Evolutionary conservation across 2,797 vertebrate genomes (phyloP).

Genomic region (Austrolebias charrua): DNA sequence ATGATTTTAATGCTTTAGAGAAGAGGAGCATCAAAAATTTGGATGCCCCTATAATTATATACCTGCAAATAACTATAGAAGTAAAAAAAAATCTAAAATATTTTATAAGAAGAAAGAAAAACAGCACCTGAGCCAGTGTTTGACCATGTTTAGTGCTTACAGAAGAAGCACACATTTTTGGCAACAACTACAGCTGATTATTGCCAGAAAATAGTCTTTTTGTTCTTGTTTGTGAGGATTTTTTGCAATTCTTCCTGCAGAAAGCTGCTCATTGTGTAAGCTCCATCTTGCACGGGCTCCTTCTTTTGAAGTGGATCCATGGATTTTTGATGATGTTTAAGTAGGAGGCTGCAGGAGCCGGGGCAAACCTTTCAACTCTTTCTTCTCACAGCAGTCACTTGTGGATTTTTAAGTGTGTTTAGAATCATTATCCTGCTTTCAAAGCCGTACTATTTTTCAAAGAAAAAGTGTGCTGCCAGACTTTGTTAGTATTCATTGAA

Average conservation of each 20-base stretch:
- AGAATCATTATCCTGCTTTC: slow-evolving; percentile 1
- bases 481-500: neutral
- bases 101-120: neutral
- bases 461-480: too few species aligned
- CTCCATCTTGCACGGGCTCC: neutral
- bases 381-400: too few species aligned
- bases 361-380: too few species aligned
- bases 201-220: neutral
- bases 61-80: neutral
- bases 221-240: neutral
- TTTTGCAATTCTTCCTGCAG: neutral
- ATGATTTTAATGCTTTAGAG: neutral
- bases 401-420: neutral
- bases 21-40: neutral
- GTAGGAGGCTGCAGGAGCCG: neutral
- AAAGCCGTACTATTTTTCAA: neutral
- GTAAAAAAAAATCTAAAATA: neutral
- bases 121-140: neutral
- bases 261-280: neutral
- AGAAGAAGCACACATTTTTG: neutral
- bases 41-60: neutral
- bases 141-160: neutral
- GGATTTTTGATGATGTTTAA: slow-evolving; percentile 3
- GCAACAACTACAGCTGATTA: neutral
- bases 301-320: neutral